Percentiles rank a stretch among this genome's conserved stretches.
Conservation (phyloP, 2,113 vertebrate genomes). For the Paratilapia polleni region DNA sequence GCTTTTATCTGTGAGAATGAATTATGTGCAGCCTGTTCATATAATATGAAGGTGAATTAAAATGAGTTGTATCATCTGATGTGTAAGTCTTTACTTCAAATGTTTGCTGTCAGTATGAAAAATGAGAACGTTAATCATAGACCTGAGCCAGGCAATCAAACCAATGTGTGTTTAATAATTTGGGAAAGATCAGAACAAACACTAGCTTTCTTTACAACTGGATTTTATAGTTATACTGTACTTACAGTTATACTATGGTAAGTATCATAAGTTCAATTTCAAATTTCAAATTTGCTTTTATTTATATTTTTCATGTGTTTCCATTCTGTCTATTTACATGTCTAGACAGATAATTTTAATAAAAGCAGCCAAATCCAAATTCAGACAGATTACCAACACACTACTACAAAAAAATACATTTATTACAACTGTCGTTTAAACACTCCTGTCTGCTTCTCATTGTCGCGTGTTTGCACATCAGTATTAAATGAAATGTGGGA, state of each 20-base stretch:
- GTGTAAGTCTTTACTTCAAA: background rate
- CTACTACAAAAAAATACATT: background rate
- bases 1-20: background rate
- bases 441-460: background rate
- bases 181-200: background rate
- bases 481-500: rapidly evolving
- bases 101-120: background rate
- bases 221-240: background rate
- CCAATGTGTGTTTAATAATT: background rate
- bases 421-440: background rate
- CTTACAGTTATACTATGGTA: too few relatives aligned
- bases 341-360: background rate
- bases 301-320: background rate
- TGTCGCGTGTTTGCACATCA: background rate
- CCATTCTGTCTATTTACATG: background rate
- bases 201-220: background rate
- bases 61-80: background rate
- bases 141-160: slow-evolving; percentile 1
- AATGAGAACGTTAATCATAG: background rate
- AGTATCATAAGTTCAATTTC: background rate
- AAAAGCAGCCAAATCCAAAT: background rate
- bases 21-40: background rate
- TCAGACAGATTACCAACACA: background rate
- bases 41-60: background rate
- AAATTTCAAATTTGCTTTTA: background rate